A percentile compares a stretch with the other conserved stretches of the same genome.
Evolutionary conservation across 2,888 invertebrate genomes (phyloP).

Genomic region (Serripes groenlandicus): DNA sequence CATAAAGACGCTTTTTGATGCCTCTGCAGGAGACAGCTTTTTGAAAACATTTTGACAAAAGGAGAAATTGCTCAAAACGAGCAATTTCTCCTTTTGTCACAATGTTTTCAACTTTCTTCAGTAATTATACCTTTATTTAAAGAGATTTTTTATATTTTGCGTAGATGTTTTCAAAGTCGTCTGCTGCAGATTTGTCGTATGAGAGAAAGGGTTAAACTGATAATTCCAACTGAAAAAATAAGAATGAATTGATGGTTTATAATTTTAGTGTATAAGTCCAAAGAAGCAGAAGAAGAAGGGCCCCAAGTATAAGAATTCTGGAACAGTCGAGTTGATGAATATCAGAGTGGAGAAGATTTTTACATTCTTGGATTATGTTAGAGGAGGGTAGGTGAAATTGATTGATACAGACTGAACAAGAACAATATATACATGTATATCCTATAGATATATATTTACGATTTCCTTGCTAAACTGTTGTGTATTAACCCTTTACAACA

Average conservation of each 20-base stretch:
- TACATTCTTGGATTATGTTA: slow-evolving; percentile 88
- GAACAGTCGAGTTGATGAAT: slow-evolving; percentile 84
- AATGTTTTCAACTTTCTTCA: neutral
- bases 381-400: slow-evolving; percentile 87
- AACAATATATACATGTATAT: neutral
- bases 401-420: too few species aligned
- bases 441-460: too few species aligned
- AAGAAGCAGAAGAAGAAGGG: slow-evolving; percentile 82
- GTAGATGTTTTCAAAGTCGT: too few species aligned
- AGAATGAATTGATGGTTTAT: neutral
- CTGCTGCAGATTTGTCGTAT: neutral
- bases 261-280: slow-evolving; percentile 78
- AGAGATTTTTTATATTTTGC: too few species aligned
- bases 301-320: slow-evolving; percentile 83
- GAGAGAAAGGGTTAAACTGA: neutral
- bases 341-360: slow-evolving; percentile 83
- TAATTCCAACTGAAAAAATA: neutral
- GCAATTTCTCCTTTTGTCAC: neutral
- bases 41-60: neutral
- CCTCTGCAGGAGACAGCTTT: too few species aligned
- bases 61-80: neutral
- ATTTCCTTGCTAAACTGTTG: too few species aligned
- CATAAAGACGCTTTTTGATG: too few species aligned
- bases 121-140: too few species aligned
- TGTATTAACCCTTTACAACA: too few species aligned